These are phyloP conservation scores for Eudemis profundana DNA, from an alignment of 2,888 invertebrate species.

Conservation along the genomic window DNA sequence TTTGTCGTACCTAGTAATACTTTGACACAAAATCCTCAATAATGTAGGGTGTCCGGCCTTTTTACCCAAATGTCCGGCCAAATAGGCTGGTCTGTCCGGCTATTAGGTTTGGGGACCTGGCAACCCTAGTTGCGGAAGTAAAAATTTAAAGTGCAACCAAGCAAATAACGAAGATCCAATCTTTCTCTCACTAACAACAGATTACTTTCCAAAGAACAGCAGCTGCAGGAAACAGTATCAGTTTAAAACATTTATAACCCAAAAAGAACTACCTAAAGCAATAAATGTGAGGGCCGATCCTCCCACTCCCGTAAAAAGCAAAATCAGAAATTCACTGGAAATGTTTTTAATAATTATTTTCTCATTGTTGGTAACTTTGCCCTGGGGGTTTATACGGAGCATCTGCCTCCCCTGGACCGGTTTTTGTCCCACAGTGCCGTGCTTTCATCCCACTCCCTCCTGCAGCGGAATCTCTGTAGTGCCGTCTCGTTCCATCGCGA, in stretches of 20 bases:
- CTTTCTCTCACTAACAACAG: constrained; percentile 2
- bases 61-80: too few relatives aligned
- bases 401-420: constrained; percentile 83
- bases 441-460: constrained; percentile 62
- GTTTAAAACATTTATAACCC: constrained; percentile 36
- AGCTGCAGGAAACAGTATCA: constrained; percentile 31
- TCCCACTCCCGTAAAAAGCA: constrained; percentile 45
- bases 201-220: constrained; percentile 14
- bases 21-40: too few relatives aligned
- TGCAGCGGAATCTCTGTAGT: constrained; percentile 42
- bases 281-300: constrained; percentile 35
- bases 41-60: too few relatives aligned
- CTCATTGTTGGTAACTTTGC: constrained; percentile 76
- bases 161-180: constrained; percentile 3
- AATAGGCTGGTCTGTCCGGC: too few relatives aligned
- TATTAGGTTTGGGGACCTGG: too few relatives aligned
- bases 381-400: constrained; percentile 75
- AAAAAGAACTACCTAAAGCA: constrained; percentile 39
- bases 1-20: too few relatives aligned
- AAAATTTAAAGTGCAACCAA: not conserved
- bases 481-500: constrained; percentile 64
- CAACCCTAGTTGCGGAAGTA: too few relatives aligned
- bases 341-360: constrained; percentile 75
- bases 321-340: constrained; percentile 57
- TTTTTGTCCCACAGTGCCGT: constrained; percentile 69